Conservation (phyloP, 1,140 invertebrate species). For the Probaryconus sp. region DNA sequence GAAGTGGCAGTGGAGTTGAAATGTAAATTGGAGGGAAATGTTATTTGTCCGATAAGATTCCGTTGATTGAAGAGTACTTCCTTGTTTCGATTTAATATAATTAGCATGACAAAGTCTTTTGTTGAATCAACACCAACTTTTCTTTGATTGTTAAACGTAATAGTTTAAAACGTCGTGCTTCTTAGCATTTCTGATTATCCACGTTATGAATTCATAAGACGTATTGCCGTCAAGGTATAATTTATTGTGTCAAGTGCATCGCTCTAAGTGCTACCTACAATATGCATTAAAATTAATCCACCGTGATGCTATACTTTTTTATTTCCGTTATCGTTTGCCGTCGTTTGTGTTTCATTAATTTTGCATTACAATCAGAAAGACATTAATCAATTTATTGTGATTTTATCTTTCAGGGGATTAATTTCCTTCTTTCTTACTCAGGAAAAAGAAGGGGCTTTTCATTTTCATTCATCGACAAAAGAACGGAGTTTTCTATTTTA, state of each 20-base stretch:
- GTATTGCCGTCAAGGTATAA: conserved; percentile 22
- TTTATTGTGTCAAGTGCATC: conserved; percentile 40
- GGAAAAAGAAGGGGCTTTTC: no score
- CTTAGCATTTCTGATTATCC: conserved; percentile 17
- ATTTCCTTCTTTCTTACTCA: no score
- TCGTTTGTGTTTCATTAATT: no score
- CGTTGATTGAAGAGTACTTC: conserved; percentile 1
- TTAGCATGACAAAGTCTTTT: conserved; percentile 21
- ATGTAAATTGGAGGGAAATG: no score
- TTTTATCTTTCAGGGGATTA: no score
- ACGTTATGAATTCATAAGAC: conserved; percentile 35
- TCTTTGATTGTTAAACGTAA: conserved; percentile 6
- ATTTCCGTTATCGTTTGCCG: no score
- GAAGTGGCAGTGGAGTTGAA: no score
- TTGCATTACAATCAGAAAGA: no score
- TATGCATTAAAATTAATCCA: conserved; percentile 38
- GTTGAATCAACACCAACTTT: neutral
- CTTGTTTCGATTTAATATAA: conserved; percentile 9
- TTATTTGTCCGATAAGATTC: conserved; percentile 9
- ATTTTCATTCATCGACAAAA: no score
- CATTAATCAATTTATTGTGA: no score
- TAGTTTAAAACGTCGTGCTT: conserved; percentile 4
- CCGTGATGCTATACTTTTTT: neutral
- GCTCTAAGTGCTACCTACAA: conserved; percentile 25
- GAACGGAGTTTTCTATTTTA: no score